Percentiles rank a stretch among this genome's conserved stretches.
Evolutionary conservation across 2,113 vertebrate genomes (phyloP).

Genomic region (Mustela nigripes): DNA sequence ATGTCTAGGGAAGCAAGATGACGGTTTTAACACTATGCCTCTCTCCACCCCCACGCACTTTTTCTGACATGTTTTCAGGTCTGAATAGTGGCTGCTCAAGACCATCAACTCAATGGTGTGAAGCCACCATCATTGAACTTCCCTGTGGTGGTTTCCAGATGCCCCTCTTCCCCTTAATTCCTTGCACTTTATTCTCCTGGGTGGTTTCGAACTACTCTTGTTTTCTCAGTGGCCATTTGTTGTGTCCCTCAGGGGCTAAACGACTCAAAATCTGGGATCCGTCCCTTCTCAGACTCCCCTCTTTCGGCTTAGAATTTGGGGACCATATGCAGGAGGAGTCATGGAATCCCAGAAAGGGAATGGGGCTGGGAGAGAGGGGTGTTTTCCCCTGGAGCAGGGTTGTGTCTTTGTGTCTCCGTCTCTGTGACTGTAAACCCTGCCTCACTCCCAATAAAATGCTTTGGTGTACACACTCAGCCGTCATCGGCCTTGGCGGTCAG

Average conservation of each 20-base stretch:
- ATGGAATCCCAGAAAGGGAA: constrained; percentile 62
- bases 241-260: constrained; percentile 74
- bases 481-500: neutral
- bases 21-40: neutral
- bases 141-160: constrained; percentile 71
- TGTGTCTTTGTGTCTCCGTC: constrained; percentile 76
- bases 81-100: constrained; percentile 60
- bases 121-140: constrained; percentile 55
- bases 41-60: constrained; percentile 62
- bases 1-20: constrained; percentile 17
- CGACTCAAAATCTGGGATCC: constrained; percentile 63
- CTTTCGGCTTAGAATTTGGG: constrained; percentile 54
- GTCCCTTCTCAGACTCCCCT: constrained; percentile 34
- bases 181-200: constrained; percentile 82
- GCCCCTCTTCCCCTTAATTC: neutral
- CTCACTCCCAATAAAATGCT: constrained; percentile 82
- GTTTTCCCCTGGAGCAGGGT: constrained; percentile 66
- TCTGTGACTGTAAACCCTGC: constrained; percentile 77
- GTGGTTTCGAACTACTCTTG: constrained; percentile 59
- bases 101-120: neutral
- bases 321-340: neutral
- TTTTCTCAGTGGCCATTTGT: constrained; percentile 80
- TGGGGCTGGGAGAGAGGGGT: constrained; percentile 38
- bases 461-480: constrained; percentile 38
- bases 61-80: constrained; percentile 73